Percentiles rank a stretch among this genome's conserved stretches.
Evolutionary conservation across 1,140 invertebrate species (phyloP).

Genomic region (Hylyphantes graminicola): DNA sequence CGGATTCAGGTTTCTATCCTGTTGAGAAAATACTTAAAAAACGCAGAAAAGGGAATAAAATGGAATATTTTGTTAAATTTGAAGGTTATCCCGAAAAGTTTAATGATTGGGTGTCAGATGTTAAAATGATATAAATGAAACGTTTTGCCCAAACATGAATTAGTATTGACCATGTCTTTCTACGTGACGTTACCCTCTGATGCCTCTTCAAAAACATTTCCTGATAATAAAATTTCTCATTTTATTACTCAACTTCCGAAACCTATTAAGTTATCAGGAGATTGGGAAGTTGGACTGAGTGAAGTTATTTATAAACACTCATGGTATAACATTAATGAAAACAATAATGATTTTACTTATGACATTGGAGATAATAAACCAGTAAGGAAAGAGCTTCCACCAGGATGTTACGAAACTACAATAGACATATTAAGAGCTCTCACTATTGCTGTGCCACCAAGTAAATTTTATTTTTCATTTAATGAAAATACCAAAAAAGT

Average conservation of each 20-base stretch:
- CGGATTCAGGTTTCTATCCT: background rate
- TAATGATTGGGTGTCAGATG: background rate
- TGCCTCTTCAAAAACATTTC: background rate
- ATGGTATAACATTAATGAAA: background rate
- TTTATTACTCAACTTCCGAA: background rate
- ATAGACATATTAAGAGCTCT: background rate
- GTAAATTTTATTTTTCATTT: background rate
- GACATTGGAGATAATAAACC: background rate
- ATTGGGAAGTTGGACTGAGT: background rate
- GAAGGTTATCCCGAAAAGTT: slow-evolving; percentile 12
- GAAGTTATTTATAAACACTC: slow-evolving; percentile 3
- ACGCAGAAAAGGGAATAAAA: background rate
- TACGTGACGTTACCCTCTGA: slow-evolving; percentile 21
- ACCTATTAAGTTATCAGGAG: background rate
- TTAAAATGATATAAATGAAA: slow-evolving; percentile 1
- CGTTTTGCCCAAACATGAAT: too few relatives aligned
- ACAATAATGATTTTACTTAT: background rate
- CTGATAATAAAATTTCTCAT: slow-evolving; percentile 4
- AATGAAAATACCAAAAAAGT: background rate
- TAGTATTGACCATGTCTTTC: background rate
- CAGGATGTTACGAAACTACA: background rate
- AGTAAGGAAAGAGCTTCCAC: background rate
- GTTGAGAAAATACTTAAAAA: slow-evolving; percentile 1
- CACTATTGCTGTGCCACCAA: background rate
- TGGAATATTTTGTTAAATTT: slow-evolving; percentile 35